Percentiles rank a stretch among this genome's conserved stretches.
Evolutionary conservation across 2,797 vertebrate species (phyloP).

Genomic region (Parauchenoglanis punctatus): DNA sequence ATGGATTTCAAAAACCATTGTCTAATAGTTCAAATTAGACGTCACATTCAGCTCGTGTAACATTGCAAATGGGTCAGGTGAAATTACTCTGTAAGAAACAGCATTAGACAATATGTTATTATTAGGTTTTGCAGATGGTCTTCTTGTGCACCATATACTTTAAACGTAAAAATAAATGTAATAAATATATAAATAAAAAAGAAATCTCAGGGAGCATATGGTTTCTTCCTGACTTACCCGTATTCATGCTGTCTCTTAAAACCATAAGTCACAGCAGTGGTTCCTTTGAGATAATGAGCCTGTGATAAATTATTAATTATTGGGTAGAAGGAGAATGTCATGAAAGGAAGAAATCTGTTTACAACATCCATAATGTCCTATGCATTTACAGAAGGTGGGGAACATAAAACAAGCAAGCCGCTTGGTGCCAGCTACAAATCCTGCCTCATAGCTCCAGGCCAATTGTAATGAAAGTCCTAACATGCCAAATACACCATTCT

Average conservation of each 20-base stretch:
- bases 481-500: conserved; percentile 72
- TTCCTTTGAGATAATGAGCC: conserved; percentile 76
- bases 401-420: conserved; percentile 71
- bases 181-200: conserved; percentile 51
- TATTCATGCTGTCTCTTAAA: conserved; percentile 60
- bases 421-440: conserved; percentile 64
- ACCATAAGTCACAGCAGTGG: conserved; percentile 76
- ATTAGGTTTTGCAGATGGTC: not conserved
- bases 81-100: not conserved
- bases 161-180: not conserved
- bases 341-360: conserved; percentile 62
- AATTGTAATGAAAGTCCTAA: conserved; percentile 75
- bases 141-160: not conserved
- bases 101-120: not conserved
- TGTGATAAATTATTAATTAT: conserved; percentile 82
- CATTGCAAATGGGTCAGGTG: not conserved
- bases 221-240: conserved; percentile 50
- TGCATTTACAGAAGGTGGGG: conserved; percentile 64
- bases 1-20: not conserved
- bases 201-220: conserved; percentile 68
- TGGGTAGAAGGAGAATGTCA: conserved; percentile 74
- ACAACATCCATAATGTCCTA: conserved; percentile 55
- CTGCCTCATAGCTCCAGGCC: conserved; percentile 66
- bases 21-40: not conserved
- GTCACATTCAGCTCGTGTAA: not conserved